phyloP scores from a whole-genome alignment of 1,140 invertebrate species.

The Bombus affinis region DNA sequence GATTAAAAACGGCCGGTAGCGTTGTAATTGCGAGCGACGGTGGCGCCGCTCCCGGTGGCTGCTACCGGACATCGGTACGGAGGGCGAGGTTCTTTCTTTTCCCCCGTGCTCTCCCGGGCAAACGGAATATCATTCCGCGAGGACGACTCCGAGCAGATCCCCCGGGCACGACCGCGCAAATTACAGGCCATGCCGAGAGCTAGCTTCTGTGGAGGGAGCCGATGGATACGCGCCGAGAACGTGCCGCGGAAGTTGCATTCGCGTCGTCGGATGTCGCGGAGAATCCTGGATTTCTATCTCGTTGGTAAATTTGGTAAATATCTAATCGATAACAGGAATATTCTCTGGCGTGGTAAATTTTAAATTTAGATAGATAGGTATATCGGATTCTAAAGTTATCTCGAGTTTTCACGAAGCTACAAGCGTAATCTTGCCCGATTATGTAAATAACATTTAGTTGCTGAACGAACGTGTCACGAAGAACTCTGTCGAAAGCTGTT shows the following conservation, averaged over 20 bases:
- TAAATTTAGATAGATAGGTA: no score
- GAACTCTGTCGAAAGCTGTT: no score
- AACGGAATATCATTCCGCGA: slow-evolving; percentile 72
- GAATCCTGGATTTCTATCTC: no score
- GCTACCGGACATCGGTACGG: slow-evolving; percentile 55
- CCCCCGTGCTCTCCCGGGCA: slow-evolving; percentile 31
- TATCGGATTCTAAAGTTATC: no score
- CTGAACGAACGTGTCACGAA: no score
- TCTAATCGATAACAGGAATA: no score
- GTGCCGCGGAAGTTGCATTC: slow-evolving; percentile 69
- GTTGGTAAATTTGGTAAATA: no score
- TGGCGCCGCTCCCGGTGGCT: slow-evolving; percentile 39
- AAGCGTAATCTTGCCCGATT: no score
- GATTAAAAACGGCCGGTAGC: slow-evolving; percentile 70
- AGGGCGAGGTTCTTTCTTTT: slow-evolving; percentile 31
- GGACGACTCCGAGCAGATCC: slow-evolving; percentile 68
- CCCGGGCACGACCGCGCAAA: slow-evolving; percentile 75
- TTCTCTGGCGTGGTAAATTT: no score
- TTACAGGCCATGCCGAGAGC: slow-evolving; percentile 73
- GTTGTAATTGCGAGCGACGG: slow-evolving; percentile 73
- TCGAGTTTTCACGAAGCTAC: no score
- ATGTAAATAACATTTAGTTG: no score
- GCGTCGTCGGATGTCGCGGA: no score
- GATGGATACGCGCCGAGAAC: slow-evolving; percentile 48
- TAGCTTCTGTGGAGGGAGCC: slow-evolving; percentile 57